Evolutionary conservation across 2,797 vertebrate genomes (phyloP), one percentile per base, ranked within the genome.

Genomic region (Acestrorhynchus altus): DNA sequence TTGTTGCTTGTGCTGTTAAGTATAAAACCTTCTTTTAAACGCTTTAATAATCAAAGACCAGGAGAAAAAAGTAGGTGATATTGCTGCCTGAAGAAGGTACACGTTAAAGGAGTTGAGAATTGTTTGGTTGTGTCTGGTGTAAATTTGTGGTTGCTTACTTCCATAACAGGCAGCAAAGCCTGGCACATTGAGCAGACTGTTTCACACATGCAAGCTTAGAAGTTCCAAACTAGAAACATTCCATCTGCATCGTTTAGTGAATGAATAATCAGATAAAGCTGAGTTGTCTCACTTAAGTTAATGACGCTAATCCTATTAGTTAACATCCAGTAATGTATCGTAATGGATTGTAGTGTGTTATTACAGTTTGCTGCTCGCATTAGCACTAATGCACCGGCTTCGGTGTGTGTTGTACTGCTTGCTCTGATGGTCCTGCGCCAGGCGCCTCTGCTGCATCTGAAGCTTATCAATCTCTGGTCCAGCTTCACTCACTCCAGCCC

Each of bases 341-440:
- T 15, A 51, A n/a, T 35, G 31, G 31, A 35, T 35, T 11, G 20
- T 24, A 56, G 22, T 22, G 20, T 39, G 16, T 22, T 28, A 51
- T 16, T 52, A 22, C 8, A 44, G 42, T 52, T 52, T 65, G 35
- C 31, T 16, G 16, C 51, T 51, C 6, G 1, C 26, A 35, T 28
- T 60, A 10, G 12, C 5, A 15, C 46, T 8, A 26, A n/a, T 42
- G 20, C 31, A 42, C 1, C 24, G 39, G 18, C 2, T 6, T 51
- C 61, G 15, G 10, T 1, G 39, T 18, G 15, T 78, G 85, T 76
- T 75, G 79, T 61, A 72, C 24, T 68, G 65, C 52, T 59, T 46
- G 8, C 15, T 24, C 44, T 61, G 26, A 24, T 71, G 13, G 15
- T 72, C 51, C 39, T 56, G 22, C 57, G 56, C 65, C n/a, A 44